These are phyloP conservation scores for Popillia japonica DNA, from an alignment of 1,140 invertebrate species.

Conservation along the genomic window DNA sequence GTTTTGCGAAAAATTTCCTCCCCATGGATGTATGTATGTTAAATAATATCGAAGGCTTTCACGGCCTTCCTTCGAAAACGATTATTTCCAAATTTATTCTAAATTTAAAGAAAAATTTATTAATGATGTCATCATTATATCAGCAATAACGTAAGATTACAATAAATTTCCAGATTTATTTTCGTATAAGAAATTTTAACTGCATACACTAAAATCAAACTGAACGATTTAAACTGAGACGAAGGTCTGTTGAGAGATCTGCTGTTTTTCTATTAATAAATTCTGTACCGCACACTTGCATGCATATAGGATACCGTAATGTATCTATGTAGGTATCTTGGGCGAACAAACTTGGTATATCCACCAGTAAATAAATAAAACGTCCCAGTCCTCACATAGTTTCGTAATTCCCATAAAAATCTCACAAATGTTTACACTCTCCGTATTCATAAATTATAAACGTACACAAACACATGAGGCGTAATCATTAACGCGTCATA, in stretches of 20 bases:
- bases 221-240: no score
- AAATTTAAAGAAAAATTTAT: no score
- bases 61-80: no score
- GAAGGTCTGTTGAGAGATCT: not conserved
- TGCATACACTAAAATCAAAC: no score
- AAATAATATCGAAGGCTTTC: no score
- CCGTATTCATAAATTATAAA: slow-evolving; percentile 4
- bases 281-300: not conserved
- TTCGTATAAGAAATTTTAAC: no score
- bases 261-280: not conserved
- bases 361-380: slow-evolving; percentile 33
- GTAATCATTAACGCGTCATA: slow-evolving; percentile 26
- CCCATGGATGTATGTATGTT: no score
- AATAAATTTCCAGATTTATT: no score
- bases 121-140: no score
- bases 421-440: slow-evolving; percentile 18
- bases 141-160: no score
- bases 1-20: no score
- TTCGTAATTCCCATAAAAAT: slow-evolving; percentile 28
- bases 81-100: no score
- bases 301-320: not conserved
- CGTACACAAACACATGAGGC: not conserved
- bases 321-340: not conserved
- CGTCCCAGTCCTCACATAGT: slow-evolving; percentile 8
- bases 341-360: slow-evolving; percentile 17